Evolutionary conservation across 2,888 invertebrate species (phyloP).

Genomic region (Ceraclea dissimilis): DNA sequence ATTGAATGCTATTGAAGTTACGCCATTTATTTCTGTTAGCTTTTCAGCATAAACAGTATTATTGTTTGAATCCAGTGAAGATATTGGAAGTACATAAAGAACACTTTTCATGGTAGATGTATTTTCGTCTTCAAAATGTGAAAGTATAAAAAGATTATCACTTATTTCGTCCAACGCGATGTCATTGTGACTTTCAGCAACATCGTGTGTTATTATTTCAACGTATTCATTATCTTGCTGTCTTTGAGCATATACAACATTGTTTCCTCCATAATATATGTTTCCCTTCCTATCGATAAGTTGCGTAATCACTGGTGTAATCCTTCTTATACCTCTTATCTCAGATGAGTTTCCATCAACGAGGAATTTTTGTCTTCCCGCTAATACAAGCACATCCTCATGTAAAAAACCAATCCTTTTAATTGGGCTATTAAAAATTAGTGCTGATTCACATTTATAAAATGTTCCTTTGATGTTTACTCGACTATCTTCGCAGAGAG

Average conservation of each 20-base stretch:
- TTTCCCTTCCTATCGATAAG: neutral
- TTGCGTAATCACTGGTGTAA: neutral
- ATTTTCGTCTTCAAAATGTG: neutral
- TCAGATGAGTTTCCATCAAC: neutral
- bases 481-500: neutral
- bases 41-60: neutral
- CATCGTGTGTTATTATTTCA: neutral
- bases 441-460: neutral
- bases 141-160: neutral
- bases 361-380: neutral
- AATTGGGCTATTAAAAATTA: neutral
- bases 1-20: neutral
- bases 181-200: neutral
- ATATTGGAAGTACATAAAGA: neutral
- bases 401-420: neutral
- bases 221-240: neutral
- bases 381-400: neutral
- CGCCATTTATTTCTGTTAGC: neutral
- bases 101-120: neutral
- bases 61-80: neutral
- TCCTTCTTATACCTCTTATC: neutral
- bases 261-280: constrained; percentile 8
- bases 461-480: neutral
- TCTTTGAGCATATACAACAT: constrained; percentile 10
- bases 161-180: neutral